Evolutionary conservation across 1,140 invertebrate genomes (phyloP), one percentile per base, ranked within the genome.

Genomic region (Drosophila bocki): DNA sequence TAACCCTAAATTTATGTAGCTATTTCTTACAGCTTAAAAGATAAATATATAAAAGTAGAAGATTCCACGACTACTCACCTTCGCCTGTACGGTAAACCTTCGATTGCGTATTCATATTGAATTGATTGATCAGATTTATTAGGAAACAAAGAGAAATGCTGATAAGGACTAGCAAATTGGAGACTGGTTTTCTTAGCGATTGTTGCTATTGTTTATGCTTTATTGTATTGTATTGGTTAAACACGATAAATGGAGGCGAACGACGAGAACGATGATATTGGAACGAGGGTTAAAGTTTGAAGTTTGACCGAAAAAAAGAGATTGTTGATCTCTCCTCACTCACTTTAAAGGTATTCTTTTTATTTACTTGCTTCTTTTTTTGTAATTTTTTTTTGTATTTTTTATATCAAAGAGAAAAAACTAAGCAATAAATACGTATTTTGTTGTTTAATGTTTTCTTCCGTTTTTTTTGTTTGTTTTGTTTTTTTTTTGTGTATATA

Each of bases 401-500:
- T 81, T 68, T 84, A 63, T 88, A 88, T 90, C 81, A 88, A 88
- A 90, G 81, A 88, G 85, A 85, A 85, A 85, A 88, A 90, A 88
- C 82, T 88, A 88, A 88, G 85, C 85, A 88, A 88, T 88, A 87
- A 88, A 88, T 88, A 88, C 85, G 85, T 88, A 88, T 88, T 81
- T 88, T 39, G 78, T 68, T 67, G 63, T 61, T 67, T 47, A 51
- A 37, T 62, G 29, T 65, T 47, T 60, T 39, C 50, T 56, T 65
- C 33, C 17, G 22, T 54, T 74, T 33, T 9, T 64, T 48, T 57
- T 42, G 26, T 45, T 69, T 53, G 13, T 77, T 56, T 78, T 61
- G 32, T 78, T 78, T 19, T 19, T 19, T 78, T 62, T 78, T 90
- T 87, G 85, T 88, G 84, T 88, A 88, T 88, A 87, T 87, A 88